Evolutionary conservation across 2,113 vertebrate species (phyloP).

Genomic region (Rutilus rutilus): DNA sequence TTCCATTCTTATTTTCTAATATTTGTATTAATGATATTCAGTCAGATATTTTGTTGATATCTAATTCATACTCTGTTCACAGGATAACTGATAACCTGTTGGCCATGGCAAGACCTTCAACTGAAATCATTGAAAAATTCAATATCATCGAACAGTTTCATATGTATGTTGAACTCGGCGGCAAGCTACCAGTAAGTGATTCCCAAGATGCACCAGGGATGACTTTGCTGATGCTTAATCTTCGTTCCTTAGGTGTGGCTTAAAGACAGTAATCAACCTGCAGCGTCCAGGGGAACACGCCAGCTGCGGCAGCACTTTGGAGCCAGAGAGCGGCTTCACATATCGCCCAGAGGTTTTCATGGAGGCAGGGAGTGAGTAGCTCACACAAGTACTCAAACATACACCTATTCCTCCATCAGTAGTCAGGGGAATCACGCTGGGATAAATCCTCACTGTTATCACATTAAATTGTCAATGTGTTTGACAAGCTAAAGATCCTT

Average conservation of each 20-base stretch:
- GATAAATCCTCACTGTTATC: neutral
- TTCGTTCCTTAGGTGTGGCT: constrained; percentile 77
- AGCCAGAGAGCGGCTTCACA: constrained; percentile 91
- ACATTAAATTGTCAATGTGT: neutral
- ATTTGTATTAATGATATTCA: neutral
- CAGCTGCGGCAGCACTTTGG: constrained; percentile 92
- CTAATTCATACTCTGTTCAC: constrained; percentile 14
- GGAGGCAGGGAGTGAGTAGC: constrained; percentile 91
- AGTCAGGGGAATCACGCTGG: constrained; percentile 55
- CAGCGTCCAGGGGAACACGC: constrained; percentile 95
- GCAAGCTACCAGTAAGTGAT: neutral
- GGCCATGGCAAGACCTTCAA: constrained; percentile 95
- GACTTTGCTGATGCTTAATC: constrained; percentile 22
- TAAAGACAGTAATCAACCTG: constrained; percentile 96
- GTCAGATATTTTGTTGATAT: neutral
- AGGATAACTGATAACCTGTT: constrained; percentile 96
- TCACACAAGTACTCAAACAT: constrained; percentile 39
- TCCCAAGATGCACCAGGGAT: neutral
- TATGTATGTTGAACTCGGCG: constrained; percentile 73
- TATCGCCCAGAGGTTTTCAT: constrained; percentile 95
- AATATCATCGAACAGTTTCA: constrained; percentile 90
- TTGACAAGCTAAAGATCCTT: neutral
- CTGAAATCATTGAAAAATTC: constrained; percentile 92
- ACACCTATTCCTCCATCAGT: constrained; percentile 50
- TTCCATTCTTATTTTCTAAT: neutral